A percentile compares a stretch with the other conserved stretches of the same genome.
Conservation (phyloP, 2,888 invertebrate species). For the Oxycera nigricornis region DNA sequence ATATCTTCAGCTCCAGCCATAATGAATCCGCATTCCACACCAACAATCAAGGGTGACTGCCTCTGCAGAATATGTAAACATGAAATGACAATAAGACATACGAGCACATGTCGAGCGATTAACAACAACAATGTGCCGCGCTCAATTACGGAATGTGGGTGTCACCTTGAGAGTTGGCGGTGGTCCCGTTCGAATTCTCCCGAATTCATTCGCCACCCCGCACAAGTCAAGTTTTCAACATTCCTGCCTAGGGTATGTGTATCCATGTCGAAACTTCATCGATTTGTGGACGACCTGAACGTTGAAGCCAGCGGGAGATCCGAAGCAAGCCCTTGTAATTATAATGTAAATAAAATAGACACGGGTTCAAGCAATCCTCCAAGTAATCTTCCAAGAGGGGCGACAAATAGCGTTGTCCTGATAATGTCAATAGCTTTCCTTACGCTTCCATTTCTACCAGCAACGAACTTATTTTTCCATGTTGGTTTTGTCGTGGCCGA, state of each 20-base stretch:
- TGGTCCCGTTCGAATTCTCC: constrained; percentile 52
- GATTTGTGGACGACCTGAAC: constrained; percentile 28
- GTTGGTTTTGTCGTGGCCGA: constrained; percentile 99
- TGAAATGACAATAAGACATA: constrained; percentile 72
- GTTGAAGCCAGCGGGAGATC: constrained; percentile 61
- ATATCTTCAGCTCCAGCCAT: constrained; percentile 28
- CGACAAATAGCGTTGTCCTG: constrained; percentile 56
- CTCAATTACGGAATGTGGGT: constrained; percentile 49
- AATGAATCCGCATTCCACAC: background rate
- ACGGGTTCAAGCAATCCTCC: background rate
- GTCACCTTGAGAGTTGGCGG: constrained; percentile 41
- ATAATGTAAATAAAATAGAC: constrained; percentile 53
- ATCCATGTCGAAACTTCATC: background rate
- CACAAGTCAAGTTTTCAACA: constrained; percentile 3
- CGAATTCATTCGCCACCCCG: constrained; percentile 34
- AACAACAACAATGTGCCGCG: constrained; percentile 65
- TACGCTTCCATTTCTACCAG: constrained; percentile 92
- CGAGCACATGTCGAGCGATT: constrained; percentile 71
- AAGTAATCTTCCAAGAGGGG: constrained; percentile 42
- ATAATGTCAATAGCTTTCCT: constrained; percentile 78
- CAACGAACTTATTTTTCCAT: constrained; percentile 95
- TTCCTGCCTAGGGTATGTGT: background rate
- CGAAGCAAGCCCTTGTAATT: constrained; percentile 61
- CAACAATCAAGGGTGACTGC: constrained; percentile 53
- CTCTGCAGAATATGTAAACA: constrained; percentile 74